phyloP scores from a whole-genome alignment of 2,113 vertebrate species.

The Rhinopomastus cyanomelas region DNA sequence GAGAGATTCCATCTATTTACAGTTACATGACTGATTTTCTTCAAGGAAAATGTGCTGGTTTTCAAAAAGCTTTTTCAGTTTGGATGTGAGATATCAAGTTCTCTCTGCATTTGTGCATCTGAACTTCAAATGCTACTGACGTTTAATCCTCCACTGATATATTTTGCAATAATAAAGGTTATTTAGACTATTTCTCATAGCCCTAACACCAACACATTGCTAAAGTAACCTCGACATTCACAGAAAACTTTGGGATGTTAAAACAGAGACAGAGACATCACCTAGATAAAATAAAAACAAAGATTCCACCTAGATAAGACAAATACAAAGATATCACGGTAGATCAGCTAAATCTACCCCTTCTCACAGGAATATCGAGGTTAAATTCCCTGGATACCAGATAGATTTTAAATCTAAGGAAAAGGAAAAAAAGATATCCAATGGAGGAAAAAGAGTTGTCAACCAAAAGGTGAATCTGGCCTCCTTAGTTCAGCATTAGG shows the following conservation, averaged over 20 bases:
- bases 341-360: neutral
- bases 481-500: neutral
- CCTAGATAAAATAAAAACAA: too few relatives aligned
- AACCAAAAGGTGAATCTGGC: neutral
- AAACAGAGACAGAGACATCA: neutral
- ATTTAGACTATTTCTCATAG: neutral
- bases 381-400: neutral
- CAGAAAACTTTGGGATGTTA: neutral
- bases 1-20: neutral
- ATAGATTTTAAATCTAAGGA: neutral
- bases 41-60: neutral
- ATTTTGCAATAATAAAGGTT: neutral
- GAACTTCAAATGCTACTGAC: neutral
- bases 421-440: neutral
- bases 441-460: neutral
- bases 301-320: too few relatives aligned
- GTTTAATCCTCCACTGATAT: neutral
- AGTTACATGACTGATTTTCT: neutral
- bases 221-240: neutral
- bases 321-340: neutral
- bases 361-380: neutral
- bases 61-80: neutral
- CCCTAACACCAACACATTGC: neutral
- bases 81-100: neutral
- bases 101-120: neutral